Evolutionary conservation across 2,113 vertebrate species (phyloP), one percentile per base, ranked within the genome.

Genomic region (Lophotis ruficrista): DNA sequence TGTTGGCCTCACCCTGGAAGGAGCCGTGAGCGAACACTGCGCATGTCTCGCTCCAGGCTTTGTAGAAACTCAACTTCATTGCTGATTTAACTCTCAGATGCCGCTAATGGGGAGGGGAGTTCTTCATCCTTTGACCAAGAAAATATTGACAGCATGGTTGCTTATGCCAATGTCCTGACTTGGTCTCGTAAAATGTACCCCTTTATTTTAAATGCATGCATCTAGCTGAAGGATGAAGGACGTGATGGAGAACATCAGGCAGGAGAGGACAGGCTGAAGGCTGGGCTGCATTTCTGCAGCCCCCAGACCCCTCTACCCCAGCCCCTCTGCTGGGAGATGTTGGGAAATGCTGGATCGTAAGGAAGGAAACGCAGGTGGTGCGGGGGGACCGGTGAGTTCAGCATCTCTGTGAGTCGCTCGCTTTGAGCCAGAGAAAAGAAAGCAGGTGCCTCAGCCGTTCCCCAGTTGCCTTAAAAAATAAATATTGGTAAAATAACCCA

Each of bases 351-450:
- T 82, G 66, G 61, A 14, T 76, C 14, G 1, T 33, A 15, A 86
- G 24, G 27, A 76, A 41, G 43, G 30, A 86, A 69, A 71, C 8
- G 4, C 14, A 37, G 5, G 30, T 28, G 54, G 33, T 30, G 0
- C 2, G 2, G 19, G 28, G 33, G 14, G 31, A 82, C 6, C 47
- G 18, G 23, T 0, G 0, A 60, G 31, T 54, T 56, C 2, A 4
- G 38, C 68, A 89, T 17, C 20, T 54, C 27, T 23, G 22, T 37
- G 75, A 23, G 31, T 35, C 54, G 18, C 53, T 89, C 4, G 1
- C 33, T 58, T 58, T 23, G 27, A 60, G 18, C 47, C 35, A 70
- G 69, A 86, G 68, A 51, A 31, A 61, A 69, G 65, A 56, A 82
- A 54, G 80, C 33, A 89, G 23, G 73, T 4, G 2, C 28, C 56